Evolutionary conservation across 2,888 invertebrate genomes (phyloP), one percentile per base, ranked within the genome.

Genomic region (Ophraella communa): DNA sequence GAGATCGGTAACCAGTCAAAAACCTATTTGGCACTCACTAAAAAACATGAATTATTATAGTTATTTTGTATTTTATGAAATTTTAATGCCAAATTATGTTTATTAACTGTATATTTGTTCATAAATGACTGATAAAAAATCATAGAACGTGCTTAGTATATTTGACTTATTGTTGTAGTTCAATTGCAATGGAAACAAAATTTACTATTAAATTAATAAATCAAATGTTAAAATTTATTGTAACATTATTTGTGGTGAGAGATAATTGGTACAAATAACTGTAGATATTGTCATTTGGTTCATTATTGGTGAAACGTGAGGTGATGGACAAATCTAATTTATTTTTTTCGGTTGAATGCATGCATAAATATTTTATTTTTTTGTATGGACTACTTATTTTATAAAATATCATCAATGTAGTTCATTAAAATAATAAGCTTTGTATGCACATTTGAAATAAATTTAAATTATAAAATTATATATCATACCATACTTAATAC

Each of bases 131-230:
- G 59, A 59, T 51, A 23, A 42, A 51, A 24, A 60, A 60, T 52
- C 60, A 60, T 60, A 60, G 60, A 60, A 60, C 60, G 39, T 52
- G 52, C 33, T 52, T 60, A 33, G 14, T 45, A 10, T 11, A 21
- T 21, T 21, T 45, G 21, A 45, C 11, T 11, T n/a, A 45, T 45
- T 5, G n/a, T 45, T 21, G 11, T 45, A 3, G 5, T n/a, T 21
- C 45, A 45, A 21, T 20, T 21, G 17, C 17, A 14, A 17, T 14
- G 39, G 14, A 39, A 39, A 17, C 17, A 7, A 39, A 39, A 39
- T 17, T 3, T 33, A 33, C 11, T n/a, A n/a, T 10, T 33, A 33
- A 33, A 33, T 11, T 11, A 4, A 35, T n/a, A n/a, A 35, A 14
- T 4, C 11, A 8, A 35, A 35, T n/a, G 3, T 11, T 11, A 11